Evolutionary conservation across 2,113 vertebrate genomes (phyloP), one percentile per base, ranked within the genome.

Genomic region (Mustela nigripes): DNA sequence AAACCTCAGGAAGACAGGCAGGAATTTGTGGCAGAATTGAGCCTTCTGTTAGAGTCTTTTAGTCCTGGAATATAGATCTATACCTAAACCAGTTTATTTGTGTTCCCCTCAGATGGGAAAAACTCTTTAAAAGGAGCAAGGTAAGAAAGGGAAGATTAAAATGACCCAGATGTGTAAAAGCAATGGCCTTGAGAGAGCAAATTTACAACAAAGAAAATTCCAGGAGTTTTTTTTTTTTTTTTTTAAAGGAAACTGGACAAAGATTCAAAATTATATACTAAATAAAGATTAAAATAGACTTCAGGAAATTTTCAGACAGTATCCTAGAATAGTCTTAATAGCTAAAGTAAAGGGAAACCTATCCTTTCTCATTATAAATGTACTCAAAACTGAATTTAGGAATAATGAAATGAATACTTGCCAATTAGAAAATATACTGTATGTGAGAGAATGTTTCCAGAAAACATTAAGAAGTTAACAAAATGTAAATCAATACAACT

Each of bases 131-230:
- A 78, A 93, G 12, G 48, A 79, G 9, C 7, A 89, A 83, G 12
- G 21, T 73, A 50, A 95, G 6, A 71, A 93, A 56, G 4, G 67
- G n/a, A 93, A 67, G 11, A 90, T 79, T 96, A 69, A 71, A 92
- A 76, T 86, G 45, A 65, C 33, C 3, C 26, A 16, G 1, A 0
- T 87, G 21, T 48, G 1, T 50, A 86, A 81, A 82, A 96, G n/a
- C 10, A 91, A 69, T 56, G 62, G 1, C 36, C 28, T 33, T 10
- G 14, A 73, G 8, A 87, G 63, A 65, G 31, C 21, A 92, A 73
- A 87, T 48, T 82, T 21, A 28, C 6, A 58, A 33, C 5, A n/a
- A 39, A 86, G 33, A 85, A 85, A 76, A 36, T 33, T 73, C n/a
- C 42, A 91, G 15, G 60, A 89, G 6, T 0, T 12, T 31, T 24